phyloP scores from a whole-genome alignment of 2,888 invertebrate genomes.

The Nysson spinosus region DNA sequence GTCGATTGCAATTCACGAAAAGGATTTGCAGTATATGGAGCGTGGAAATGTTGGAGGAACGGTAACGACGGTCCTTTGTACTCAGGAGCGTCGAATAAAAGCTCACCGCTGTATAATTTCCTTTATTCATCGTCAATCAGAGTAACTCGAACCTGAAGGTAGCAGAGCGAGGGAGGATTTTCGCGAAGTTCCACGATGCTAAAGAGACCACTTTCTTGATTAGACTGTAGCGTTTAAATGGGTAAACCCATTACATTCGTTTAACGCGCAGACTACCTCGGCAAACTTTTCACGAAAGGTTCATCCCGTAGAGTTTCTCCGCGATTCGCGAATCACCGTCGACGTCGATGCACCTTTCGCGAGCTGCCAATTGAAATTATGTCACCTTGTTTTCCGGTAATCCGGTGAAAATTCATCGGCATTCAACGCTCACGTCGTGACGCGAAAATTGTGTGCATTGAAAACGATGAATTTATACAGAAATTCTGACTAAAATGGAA shows the following conservation, averaged over 20 bases:
- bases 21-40: slow-evolving; percentile 32
- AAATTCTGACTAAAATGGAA: too few species aligned
- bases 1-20: slow-evolving; percentile 28
- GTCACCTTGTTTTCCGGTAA: too few species aligned
- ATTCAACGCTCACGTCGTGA: too few species aligned
- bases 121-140: slow-evolving; percentile 57
- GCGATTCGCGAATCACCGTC: slow-evolving; percentile 14
- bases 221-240: slow-evolving; percentile 55
- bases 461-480: too few species aligned
- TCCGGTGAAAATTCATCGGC: too few species aligned
- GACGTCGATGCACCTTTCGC: not conserved
- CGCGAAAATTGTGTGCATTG: too few species aligned
- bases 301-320: slow-evolving; percentile 19
- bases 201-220: slow-evolving; percentile 59
- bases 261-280: slow-evolving; percentile 40
- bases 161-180: slow-evolving; percentile 25
- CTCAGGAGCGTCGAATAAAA: slow-evolving; percentile 31
- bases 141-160: slow-evolving; percentile 12
- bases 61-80: slow-evolving; percentile 49
- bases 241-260: slow-evolving; percentile 56
- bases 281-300: slow-evolving; percentile 44
- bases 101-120: slow-evolving; percentile 50
- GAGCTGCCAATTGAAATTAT: not conserved
- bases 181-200: slow-evolving; percentile 28
- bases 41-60: slow-evolving; percentile 11